A percentile compares a stretch with the other conserved stretches of the same genome.
phyloP scores from a whole-genome alignment of 1,140 invertebrate species.

The Drosophila teissieri region DNA sequence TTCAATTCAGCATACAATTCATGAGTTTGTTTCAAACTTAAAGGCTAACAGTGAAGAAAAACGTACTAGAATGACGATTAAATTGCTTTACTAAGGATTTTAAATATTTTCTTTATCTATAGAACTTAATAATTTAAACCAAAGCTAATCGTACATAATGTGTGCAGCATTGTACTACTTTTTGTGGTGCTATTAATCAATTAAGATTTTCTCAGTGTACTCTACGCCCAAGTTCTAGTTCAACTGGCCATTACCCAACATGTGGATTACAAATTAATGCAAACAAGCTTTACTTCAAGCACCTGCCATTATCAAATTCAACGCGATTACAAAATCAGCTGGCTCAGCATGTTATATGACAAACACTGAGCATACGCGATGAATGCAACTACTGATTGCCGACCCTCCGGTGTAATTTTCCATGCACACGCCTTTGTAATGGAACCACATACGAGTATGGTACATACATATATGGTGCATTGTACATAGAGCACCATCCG shows the following conservation, averaged over 20 bases:
- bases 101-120: too few relatives aligned
- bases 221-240: conserved; percentile 47
- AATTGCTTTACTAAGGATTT: too few relatives aligned
- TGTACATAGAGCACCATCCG: not conserved
- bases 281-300: conserved; percentile 14
- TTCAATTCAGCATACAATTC: conserved; percentile 11
- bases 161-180: too few relatives aligned
- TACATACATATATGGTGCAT: too few relatives aligned
- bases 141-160: too few relatives aligned
- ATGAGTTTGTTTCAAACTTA: not conserved
- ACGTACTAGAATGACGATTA: too few relatives aligned
- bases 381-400: conserved; percentile 15
- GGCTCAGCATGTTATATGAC: conserved; percentile 38
- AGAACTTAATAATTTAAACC: too few relatives aligned
- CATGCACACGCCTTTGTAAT: conserved; percentile 39
- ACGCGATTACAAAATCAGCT: conserved; percentile 53
- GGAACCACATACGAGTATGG: conserved; percentile 8
- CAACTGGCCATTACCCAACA: conserved; percentile 33
- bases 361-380: conserved; percentile 27
- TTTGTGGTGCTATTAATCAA: too few relatives aligned
- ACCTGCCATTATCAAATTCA: conserved; percentile 33
- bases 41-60: too few relatives aligned
- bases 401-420: conserved; percentile 55
- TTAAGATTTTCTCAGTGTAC: not conserved
- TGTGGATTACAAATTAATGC: conserved; percentile 28